Conservation (phyloP, 2,888 invertebrate species). For the Chouioia cunea region DNA sequence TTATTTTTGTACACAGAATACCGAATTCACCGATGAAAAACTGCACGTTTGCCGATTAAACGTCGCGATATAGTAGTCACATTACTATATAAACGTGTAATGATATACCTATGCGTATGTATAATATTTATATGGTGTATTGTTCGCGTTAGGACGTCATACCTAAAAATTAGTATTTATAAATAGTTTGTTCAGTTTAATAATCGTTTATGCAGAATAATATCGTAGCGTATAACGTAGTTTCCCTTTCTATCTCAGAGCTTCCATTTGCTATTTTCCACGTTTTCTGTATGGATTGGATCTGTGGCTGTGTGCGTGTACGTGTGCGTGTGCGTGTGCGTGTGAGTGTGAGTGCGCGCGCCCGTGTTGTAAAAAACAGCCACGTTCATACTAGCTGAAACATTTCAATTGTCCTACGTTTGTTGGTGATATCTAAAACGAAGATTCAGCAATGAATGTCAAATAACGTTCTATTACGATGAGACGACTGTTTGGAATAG, state of each 20-base stretch:
- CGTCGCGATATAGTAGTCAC: conserved; percentile 53
- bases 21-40: conserved; percentile 63
- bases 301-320: conserved; percentile 36
- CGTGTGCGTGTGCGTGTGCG: too few species aligned
- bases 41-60: conserved; percentile 60
- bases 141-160: conserved; percentile 55
- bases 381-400: neutral
- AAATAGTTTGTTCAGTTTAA: conserved; percentile 49
- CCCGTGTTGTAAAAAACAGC: conserved; percentile 21
- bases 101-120: conserved; percentile 53
- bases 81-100: conserved; percentile 52
- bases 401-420: conserved; percentile 14
- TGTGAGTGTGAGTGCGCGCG: too few species aligned
- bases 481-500: conserved; percentile 27
- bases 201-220: conserved; percentile 53
- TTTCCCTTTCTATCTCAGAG: conserved; percentile 50
- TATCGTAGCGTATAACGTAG: conserved; percentile 53
- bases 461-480: conserved; percentile 22
- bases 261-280: conserved; percentile 37
- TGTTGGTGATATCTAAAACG: conserved; percentile 5
- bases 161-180: conserved; percentile 59
- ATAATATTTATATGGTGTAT: conserved; percentile 60
- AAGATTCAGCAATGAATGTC: conserved; percentile 6
- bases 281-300: conserved; percentile 21
- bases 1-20: conserved; percentile 65